Percentiles rank a stretch among this genome's conserved stretches.
phyloP scores from a whole-genome alignment of 1,140 invertebrate species.

The Neodiprion lecontei region DNA sequence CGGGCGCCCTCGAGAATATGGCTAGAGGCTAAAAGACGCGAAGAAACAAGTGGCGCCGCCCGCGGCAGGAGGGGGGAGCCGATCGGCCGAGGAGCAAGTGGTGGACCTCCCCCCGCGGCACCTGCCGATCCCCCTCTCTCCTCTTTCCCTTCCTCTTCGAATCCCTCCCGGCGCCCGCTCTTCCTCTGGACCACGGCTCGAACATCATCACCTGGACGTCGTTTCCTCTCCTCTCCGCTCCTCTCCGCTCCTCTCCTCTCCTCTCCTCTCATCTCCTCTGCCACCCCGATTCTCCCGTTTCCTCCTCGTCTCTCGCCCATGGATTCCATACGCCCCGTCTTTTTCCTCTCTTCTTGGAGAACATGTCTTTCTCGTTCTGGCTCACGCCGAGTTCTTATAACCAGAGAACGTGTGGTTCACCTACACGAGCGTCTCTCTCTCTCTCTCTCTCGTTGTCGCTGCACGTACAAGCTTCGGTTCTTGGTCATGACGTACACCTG shows the following conservation, averaged over 20 bases:
- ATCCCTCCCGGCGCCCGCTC: neutral
- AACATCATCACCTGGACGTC: constrained; percentile 3
- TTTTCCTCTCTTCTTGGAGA: neutral
- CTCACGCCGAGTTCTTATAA: neutral
- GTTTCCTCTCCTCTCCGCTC: constrained; percentile 2
- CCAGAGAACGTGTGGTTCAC: neutral
- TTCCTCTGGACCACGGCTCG: neutral
- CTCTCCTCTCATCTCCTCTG: neutral
- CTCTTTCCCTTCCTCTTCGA: constrained; percentile 17
- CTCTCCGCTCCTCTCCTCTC: neutral
- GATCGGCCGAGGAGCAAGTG: constrained; percentile 53
- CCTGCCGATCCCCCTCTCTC: constrained; percentile 24
- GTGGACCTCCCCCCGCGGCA: constrained; percentile 31
- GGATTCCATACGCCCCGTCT: neutral
- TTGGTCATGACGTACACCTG: neutral
- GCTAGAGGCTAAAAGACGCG: constrained; percentile 62
- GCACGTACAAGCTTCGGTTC: neutral
- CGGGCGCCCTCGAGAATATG: constrained; percentile 61
- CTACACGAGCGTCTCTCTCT: neutral
- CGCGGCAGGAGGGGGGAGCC: constrained; percentile 43
- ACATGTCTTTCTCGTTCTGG: neutral
- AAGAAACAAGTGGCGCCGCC: constrained; percentile 60
- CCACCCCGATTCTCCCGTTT: neutral
- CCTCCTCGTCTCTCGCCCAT: neutral
- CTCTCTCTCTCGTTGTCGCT: neutral